Evolutionary conservation across 2,888 invertebrate genomes (phyloP).

Genomic region (Pterostichus niger): DNA sequence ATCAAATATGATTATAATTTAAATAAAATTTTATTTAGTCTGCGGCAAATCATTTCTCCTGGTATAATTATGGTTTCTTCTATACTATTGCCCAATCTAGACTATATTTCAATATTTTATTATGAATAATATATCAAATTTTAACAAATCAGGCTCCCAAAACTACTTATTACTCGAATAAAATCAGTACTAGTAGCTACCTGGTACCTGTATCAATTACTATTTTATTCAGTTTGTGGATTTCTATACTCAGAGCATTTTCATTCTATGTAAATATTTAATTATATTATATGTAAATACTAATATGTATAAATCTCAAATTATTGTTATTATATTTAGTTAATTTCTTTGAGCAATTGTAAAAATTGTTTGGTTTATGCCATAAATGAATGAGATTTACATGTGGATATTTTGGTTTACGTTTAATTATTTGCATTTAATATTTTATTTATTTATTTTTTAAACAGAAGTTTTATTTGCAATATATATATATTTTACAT

Average conservation of each 20-base stretch:
- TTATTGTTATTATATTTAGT: slow-evolving; percentile 12
- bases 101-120: slow-evolving; percentile 17
- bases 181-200: slow-evolving; percentile 49
- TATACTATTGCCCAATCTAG: slow-evolving; percentile 51
- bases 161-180: slow-evolving; percentile 28
- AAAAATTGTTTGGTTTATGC: slow-evolving; percentile 9
- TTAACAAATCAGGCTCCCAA: slow-evolving; percentile 34
- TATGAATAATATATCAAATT: slow-evolving; percentile 6
- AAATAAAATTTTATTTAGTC: too few relatives aligned
- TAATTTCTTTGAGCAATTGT: background rate
- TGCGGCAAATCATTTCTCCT: too few relatives aligned
- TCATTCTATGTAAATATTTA: slow-evolving; percentile 47
- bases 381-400: slow-evolving; percentile 34
- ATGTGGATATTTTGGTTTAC: slow-evolving; percentile 40
- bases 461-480: slow-evolving; percentile 5
- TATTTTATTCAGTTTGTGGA: slow-evolving; percentile 38
- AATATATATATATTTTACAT: slow-evolving; percentile 39
- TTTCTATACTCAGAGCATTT: background rate
- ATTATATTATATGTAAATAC: slow-evolving; percentile 20
- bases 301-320: slow-evolving; percentile 46
- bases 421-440: slow-evolving; percentile 31
- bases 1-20: too few relatives aligned
- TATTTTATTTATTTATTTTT: slow-evolving; percentile 43
- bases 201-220: slow-evolving; percentile 35
- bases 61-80: background rate